A percentile compares a stretch with the other conserved stretches of the same genome.
Evolutionary conservation across 2,113 vertebrate species (phyloP).

Genomic region (Callionymus lyra): DNA sequence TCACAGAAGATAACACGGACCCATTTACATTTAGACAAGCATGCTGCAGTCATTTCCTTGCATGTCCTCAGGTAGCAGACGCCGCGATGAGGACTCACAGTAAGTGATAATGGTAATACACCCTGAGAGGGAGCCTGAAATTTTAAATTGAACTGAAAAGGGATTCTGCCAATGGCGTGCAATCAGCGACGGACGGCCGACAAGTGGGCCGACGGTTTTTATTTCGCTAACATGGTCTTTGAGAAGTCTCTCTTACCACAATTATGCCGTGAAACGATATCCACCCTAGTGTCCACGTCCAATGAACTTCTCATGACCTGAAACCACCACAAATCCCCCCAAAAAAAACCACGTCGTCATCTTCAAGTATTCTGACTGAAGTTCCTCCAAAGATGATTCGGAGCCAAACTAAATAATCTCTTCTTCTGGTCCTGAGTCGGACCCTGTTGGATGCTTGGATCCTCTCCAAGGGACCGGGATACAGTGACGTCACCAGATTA

Average conservation of each 20-base stretch:
- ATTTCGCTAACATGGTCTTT: not conserved
- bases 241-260: constrained; percentile 1
- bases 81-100: constrained; percentile 49
- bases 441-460: too few species aligned
- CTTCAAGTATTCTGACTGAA: too few species aligned
- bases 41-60: constrained; percentile 57
- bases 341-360: too few species aligned
- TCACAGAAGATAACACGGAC: constrained; percentile 64
- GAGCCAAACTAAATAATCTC: too few species aligned
- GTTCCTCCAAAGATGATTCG: too few species aligned
- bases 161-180: constrained; percentile 41
- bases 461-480: too few species aligned
- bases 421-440: too few species aligned
- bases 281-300: not conserved
- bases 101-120: constrained; percentile 54
- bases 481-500: too few species aligned
- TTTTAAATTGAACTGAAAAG: constrained; percentile 48
- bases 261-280: constrained; percentile 8
- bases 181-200: constrained; percentile 43
- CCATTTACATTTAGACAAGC: constrained; percentile 73
- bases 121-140: constrained; percentile 38
- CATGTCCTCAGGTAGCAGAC: constrained; percentile 55
- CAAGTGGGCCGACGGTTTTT: constrained; percentile 15
- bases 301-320: too few species aligned
- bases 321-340: too few species aligned